Conservation (phyloP, 2,797 vertebrate species). For the Astyanax mexicanus region DNA sequence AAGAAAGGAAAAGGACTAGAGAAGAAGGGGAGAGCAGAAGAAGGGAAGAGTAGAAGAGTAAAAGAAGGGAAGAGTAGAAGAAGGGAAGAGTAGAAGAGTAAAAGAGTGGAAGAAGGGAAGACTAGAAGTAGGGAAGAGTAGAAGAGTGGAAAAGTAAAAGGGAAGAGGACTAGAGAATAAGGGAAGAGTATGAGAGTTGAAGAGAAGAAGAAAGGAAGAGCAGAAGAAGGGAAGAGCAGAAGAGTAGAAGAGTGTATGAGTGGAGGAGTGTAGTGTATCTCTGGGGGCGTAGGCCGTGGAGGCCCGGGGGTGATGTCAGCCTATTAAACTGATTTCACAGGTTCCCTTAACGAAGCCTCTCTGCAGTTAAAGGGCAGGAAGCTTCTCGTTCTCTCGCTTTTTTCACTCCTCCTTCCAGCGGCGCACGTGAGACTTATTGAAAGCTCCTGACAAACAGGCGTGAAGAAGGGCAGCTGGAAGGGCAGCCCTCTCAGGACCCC, state of each 20-base stretch:
- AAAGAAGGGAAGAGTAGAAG: background rate
- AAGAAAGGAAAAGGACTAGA: background rate
- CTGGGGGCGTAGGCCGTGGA: constrained; percentile 70
- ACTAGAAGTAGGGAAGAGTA: background rate
- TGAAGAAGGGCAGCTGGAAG: constrained; percentile 79
- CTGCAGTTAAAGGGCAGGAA: constrained; percentile 83
- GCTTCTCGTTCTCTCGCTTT: constrained; percentile 73
- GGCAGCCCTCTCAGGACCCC: constrained; percentile 76
- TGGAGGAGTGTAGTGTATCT: constrained; percentile 59
- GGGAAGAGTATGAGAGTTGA: constrained; percentile 43
- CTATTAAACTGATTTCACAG: constrained; percentile 85
- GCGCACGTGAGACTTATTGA: constrained; percentile 74
- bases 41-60: background rate
- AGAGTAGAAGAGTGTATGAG: constrained; percentile 19
- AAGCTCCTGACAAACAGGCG: constrained; percentile 79
- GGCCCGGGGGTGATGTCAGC: constrained; percentile 82
- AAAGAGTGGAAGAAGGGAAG: background rate
- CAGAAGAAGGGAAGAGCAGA: constrained; percentile 34
- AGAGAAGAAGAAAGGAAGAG: constrained; percentile 47
- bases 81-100: background rate
- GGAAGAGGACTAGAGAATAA: background rate
- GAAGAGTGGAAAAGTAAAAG: background rate
- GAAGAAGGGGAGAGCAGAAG: background rate
- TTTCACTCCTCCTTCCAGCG: constrained; percentile 64
- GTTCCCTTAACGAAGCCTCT: constrained; percentile 83